Base-by-base conservation (phyloP, 92 coral and sea anemone genomes). In the Pocillopora grandis region DNA sequence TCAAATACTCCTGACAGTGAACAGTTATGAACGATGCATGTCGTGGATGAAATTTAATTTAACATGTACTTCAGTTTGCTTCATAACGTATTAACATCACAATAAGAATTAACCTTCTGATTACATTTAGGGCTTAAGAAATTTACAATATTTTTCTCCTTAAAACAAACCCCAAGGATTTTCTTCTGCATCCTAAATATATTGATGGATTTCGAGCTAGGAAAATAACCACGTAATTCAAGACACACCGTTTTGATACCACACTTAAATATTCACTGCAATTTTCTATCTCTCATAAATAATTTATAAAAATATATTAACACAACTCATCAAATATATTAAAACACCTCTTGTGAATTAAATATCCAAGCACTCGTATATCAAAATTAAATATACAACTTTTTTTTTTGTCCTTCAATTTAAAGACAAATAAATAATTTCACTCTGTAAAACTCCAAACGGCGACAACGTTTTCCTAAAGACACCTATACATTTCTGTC, bases 311-410 rank as follows among this genome's bases (percentile, higher is more conserved):
- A 55, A 74, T 74, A 74, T 74, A 13, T 74, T 10, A 74, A 74
- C 14, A 70, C 63, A 74, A 58, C 58, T 81, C 77, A 58, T 58
- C 37, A 69, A 82, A 82, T 82, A 82, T 82, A 82, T 82, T 82
- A 82, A 82, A 73, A 62, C 80, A 82, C 61, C 5, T 80, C 77
- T 70, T 9, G n/a, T 16, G 60, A 68, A 69, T 36, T 61, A 82
- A 73, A 72, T 82, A 82, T 48, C 86, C 59, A 72, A 63, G n/a
- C 60, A 48, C 57, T 64, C 49, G 23, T 82, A 74, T 82, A 62
- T 73, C 63, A 82, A 72, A 72, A 35, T 27, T 49, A 72, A 74
- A 61, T 72, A 21, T 72, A 80, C 58, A 42, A n/a, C 35, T 52
- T 60, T 68, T 37, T 37, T 23, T 42, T 82, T 72, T 52, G 23